Evolutionary conservation across 2,113 vertebrate genomes (phyloP).

Genomic region (Tetraodon nigroviridis): DNA sequence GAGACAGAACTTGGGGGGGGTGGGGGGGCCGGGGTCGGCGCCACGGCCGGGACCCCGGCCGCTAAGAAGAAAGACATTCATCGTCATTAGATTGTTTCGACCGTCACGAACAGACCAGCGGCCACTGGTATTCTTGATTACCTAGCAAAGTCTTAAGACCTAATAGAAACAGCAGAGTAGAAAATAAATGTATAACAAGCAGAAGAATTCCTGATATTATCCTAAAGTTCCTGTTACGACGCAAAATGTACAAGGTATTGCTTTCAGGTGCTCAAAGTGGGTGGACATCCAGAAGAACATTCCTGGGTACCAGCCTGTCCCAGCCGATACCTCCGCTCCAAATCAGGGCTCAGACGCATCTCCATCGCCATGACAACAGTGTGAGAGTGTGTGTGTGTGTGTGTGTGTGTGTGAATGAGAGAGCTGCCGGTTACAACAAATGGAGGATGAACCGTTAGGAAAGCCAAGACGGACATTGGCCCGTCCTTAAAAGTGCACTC

Average conservation of each 20-base stretch:
- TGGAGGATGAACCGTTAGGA: conserved; percentile 44
- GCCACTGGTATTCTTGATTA: conserved; percentile 62
- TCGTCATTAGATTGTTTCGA: conserved; percentile 77
- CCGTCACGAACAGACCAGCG: conserved; percentile 69
- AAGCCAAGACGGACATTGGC: conserved; percentile 40
- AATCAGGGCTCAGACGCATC: conserved; percentile 20
- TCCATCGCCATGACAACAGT: conserved; percentile 22
- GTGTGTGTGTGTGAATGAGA: conserved; percentile 10
- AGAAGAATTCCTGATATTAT: conserved; percentile 78
- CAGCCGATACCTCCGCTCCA: conserved; percentile 9
- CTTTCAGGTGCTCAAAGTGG: conserved; percentile 69
- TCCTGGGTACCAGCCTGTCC: conserved; percentile 50
- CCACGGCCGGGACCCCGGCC: conserved; percentile 59
- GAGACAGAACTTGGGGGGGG: conserved; percentile 67
- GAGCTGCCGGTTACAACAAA: conserved; percentile 50
- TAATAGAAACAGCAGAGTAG: conserved; percentile 78
- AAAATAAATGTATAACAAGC: conserved; percentile 77
- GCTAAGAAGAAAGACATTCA: conserved; percentile 76
- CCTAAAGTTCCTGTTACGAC: conserved; percentile 68
- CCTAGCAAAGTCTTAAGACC: conserved; percentile 72
- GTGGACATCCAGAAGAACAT: conserved; percentile 52
- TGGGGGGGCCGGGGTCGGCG: conserved; percentile 47
- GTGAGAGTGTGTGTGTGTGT: too few relatives aligned
- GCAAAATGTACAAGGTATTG: conserved; percentile 71
- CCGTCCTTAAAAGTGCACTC: conserved; percentile 56